Percentiles rank a stretch among this genome's conserved stretches.
Evolutionary conservation across 2,113 vertebrate genomes (phyloP).

Genomic region (Dascyllus trimaculatus): DNA sequence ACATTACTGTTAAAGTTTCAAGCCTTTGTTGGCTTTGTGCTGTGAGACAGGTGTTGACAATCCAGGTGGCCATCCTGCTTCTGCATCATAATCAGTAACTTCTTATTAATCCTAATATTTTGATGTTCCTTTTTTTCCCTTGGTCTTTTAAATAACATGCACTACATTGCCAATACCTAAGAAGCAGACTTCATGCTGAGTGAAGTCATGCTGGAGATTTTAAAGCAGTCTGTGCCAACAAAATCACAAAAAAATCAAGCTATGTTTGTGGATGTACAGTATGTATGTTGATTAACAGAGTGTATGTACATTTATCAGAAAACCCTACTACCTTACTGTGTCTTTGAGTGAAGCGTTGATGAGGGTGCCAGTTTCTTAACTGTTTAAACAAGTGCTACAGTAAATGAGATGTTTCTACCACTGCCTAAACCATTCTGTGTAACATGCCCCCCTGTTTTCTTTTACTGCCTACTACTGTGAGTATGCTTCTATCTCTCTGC

Average conservation of each 20-base stretch:
- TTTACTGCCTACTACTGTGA: conserved; percentile 66
- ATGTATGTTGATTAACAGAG: conserved; percentile 39
- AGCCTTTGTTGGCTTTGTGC: conserved; percentile 1
- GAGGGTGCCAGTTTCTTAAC: conserved; percentile 42
- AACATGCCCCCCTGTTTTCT: conserved; percentile 35
- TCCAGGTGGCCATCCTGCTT: conserved; percentile 38
- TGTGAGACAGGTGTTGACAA: conserved; percentile 55
- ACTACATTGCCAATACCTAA: conserved; percentile 71
- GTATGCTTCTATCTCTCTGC: conserved; percentile 56
- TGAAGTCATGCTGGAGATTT: conserved; percentile 41
- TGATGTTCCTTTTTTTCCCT: background rate
- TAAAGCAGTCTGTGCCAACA: conserved; percentile 67
- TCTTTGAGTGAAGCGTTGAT: conserved; percentile 44
- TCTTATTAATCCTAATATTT: background rate
- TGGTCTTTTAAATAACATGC: conserved; percentile 60
- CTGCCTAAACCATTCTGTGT: conserved; percentile 57
- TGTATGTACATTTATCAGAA: conserved; percentile 47
- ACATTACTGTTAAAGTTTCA: background rate
- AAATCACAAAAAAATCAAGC: conserved; percentile 30
- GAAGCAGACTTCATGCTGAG: conserved; percentile 15
- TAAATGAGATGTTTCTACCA: conserved; percentile 61
- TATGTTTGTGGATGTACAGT: conserved; percentile 42
- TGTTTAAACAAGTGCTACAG: conserved; percentile 56
- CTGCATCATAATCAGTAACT: conserved; percentile 10
- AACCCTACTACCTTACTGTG: conserved; percentile 23